phyloP scores from a whole-genome alignment of 1,140 invertebrate genomes.

The Aphelinus certus region DNA sequence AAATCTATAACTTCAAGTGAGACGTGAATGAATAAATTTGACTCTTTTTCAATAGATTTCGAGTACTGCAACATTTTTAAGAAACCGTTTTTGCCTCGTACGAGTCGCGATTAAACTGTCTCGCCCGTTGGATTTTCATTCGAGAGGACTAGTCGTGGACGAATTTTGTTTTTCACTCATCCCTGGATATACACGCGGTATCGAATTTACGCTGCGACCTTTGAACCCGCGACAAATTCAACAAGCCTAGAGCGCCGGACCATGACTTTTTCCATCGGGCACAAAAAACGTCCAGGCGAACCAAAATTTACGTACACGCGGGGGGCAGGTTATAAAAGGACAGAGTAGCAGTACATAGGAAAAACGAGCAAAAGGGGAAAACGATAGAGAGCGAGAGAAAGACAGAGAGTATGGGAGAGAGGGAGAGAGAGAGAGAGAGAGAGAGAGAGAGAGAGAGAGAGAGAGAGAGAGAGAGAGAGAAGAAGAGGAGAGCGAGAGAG shows the following conservation, averaged over 20 bases:
- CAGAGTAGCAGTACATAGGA: neutral
- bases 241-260: neutral
- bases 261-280: neutral
- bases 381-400: neutral
- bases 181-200: too few species aligned
- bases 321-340: neutral
- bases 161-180: too few species aligned
- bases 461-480: neutral
- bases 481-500: constrained; percentile 1
- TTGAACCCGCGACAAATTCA: neutral
- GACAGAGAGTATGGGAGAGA: neutral
- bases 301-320: neutral
- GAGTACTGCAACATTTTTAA: too few species aligned
- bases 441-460: neutral
- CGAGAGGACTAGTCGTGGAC: too few species aligned
- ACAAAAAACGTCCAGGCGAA: neutral
- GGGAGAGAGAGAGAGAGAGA: neutral
- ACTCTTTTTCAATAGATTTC: too few species aligned
- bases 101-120: too few species aligned
- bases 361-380: neutral
- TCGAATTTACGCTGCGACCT: too few species aligned
- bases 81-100: too few species aligned
- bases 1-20: too few species aligned
- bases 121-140: too few species aligned
- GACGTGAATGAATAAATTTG: too few species aligned